These are phyloP conservation scores for Poecilia velifera DNA, from an alignment of 2,797 vertebrate genomes.

Conservation along the genomic window DNA sequence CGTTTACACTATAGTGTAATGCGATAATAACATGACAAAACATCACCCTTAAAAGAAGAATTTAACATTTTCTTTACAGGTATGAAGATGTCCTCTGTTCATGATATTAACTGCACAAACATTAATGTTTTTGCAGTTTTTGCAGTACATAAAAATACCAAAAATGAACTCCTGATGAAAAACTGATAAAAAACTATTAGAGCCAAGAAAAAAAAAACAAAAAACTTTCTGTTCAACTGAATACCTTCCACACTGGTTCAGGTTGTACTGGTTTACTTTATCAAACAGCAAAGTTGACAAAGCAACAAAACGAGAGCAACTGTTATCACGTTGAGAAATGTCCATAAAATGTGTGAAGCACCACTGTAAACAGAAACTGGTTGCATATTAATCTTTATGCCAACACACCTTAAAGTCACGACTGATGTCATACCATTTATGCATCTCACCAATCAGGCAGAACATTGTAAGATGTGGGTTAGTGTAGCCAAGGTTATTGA, in stretches of 20 bases:
- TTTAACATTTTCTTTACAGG: neutral
- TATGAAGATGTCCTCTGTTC: neutral
- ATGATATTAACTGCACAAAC: neutral
- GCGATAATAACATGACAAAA: constrained; percentile 4
- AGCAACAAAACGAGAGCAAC: neutral
- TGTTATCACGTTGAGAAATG: constrained; percentile 1
- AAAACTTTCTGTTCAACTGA: neutral
- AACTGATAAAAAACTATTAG: neutral
- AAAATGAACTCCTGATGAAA: neutral
- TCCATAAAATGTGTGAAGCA: neutral
- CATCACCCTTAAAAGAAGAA: neutral
- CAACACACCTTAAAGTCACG: neutral
- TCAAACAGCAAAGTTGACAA: constrained; percentile 5
- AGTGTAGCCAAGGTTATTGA: too few species aligned
- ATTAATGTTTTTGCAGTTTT: neutral
- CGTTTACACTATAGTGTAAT: neutral
- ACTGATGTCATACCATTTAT: constrained; percentile 1
- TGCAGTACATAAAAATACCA: neutral
- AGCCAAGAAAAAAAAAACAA: neutral
- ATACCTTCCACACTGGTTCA: neutral
- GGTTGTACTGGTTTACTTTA: constrained; percentile 32
- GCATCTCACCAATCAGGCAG: too few species aligned
- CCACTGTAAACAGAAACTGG: neutral
- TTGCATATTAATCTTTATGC: neutral
- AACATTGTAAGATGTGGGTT: too few species aligned